These are phyloP conservation scores for Salticus scenicus DNA, from an alignment of 2,888 invertebrate genomes.

Conservation along the genomic window DNA sequence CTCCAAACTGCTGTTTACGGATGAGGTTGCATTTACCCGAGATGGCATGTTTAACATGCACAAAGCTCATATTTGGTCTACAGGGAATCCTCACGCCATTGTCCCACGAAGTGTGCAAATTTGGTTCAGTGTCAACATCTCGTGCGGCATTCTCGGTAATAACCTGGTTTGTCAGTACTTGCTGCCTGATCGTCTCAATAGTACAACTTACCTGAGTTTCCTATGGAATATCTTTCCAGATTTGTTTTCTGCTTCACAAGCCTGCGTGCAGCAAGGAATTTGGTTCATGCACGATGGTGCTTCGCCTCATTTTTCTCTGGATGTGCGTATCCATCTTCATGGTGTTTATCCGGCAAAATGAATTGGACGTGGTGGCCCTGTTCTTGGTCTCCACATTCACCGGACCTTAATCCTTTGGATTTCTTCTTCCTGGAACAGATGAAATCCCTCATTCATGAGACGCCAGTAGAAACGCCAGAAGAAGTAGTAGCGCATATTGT, in stretches of 20 bases:
- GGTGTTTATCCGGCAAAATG: neutral
- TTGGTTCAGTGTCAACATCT: neutral
- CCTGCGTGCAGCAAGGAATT: slow-evolving; percentile 15
- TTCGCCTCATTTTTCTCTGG: slow-evolving; percentile 20
- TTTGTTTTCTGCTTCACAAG: slow-evolving; percentile 17
- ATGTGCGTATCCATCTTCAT: neutral
- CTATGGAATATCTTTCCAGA: neutral
- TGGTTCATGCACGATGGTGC: slow-evolving; percentile 11
- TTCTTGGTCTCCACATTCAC: neutral
- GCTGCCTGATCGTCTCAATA: slow-evolving; percentile 15
- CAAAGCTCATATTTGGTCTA: slow-evolving; percentile 15
- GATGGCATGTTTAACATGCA: neutral
- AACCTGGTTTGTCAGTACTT: slow-evolving; percentile 1
- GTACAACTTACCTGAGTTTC: slow-evolving; percentile 18
- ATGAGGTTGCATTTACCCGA: slow-evolving; percentile 1
- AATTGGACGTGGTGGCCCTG: neutral
- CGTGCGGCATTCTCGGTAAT: slow-evolving; percentile 3
- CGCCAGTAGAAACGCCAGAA: too few species aligned
- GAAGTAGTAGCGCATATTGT: too few species aligned
- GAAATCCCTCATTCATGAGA: too few species aligned
- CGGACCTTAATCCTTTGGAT: neutral
- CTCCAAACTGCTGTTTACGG: neutral
- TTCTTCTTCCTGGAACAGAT: neutral
- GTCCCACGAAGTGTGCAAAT: slow-evolving; percentile 5
- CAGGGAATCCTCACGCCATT: slow-evolving; percentile 17